Evolutionary conservation across 2,797 vertebrate genomes (phyloP).

Genomic region (Sebastes variabilis): DNA sequence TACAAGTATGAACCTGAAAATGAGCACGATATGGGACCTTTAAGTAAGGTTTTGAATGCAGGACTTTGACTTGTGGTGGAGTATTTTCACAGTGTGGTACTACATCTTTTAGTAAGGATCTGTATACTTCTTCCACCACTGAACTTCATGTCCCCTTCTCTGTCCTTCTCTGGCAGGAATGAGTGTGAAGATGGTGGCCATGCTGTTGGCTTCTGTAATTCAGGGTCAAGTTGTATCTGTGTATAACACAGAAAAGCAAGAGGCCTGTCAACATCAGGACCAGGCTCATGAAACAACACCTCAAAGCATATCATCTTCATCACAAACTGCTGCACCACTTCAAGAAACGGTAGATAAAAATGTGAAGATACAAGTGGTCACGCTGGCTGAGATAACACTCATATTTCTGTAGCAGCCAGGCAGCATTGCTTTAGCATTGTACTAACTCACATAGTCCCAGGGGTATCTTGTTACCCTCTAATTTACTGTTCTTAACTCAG

Average conservation of each 20-base stretch:
- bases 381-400: neutral
- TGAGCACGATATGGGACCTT: neutral
- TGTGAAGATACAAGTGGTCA: neutral
- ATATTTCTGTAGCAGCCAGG: constrained; percentile 39
- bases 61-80: neutral
- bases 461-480: constrained; percentile 73
- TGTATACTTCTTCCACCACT: neutral
- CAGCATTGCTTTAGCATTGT: constrained; percentile 41
- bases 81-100: neutral
- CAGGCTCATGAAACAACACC: constrained; percentile 24
- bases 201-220: constrained; percentile 78
- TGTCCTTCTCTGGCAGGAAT: constrained; percentile 71
- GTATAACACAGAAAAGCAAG: constrained; percentile 73
- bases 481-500: constrained; percentile 39
- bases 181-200: constrained; percentile 80
- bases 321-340: constrained; percentile 37
- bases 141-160: neutral
- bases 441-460: constrained; percentile 52
- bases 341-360: constrained; percentile 62
- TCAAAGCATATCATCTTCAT: constrained; percentile 33
- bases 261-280: constrained; percentile 66
- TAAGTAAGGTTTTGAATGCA: neutral
- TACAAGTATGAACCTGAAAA: no score
- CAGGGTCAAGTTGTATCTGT: constrained; percentile 82
- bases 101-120: neutral